Conservation (phyloP, 2,797 vertebrate genomes). For the Argentina silus region DNA sequence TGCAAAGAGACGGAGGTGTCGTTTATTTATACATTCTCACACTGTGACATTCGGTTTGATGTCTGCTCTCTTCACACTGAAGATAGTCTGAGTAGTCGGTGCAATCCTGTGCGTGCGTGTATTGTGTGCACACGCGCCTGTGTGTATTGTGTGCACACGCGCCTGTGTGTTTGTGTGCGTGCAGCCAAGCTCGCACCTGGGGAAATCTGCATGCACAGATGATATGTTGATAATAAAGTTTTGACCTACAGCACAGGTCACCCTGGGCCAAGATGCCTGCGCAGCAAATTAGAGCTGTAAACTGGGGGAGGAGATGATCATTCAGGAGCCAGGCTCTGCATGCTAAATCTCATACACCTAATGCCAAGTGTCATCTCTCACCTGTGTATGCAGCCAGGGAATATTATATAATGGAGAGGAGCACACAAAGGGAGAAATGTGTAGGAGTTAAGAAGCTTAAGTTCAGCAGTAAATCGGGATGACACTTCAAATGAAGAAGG, state of each 20-base stretch:
- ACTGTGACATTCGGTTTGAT: neutral
- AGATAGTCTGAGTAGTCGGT: neutral
- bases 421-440: neutral
- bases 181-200: neutral
- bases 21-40: conserved; percentile 21
- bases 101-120: too few species aligned
- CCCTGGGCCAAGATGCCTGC: conserved; percentile 24
- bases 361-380: neutral
- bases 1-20: neutral
- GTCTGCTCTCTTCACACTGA: neutral
- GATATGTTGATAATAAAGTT: conserved; percentile 20
- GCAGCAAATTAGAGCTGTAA: conserved; percentile 44
- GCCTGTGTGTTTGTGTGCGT: neutral
- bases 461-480: conserved; percentile 7
- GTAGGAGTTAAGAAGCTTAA: conserved; percentile 15
- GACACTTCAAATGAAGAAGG: conserved; percentile 3
- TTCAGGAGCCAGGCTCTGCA: conserved; percentile 24
- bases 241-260: conserved; percentile 11
- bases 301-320: conserved; percentile 30
- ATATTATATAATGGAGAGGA: conserved; percentile 22
- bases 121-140: too few species aligned
- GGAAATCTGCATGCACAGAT: conserved; percentile 15
- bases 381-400: neutral
- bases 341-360: conserved; percentile 28
- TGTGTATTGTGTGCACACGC: too few species aligned